These are phyloP conservation scores for Bicyclus anynana DNA, from an alignment of 1,140 invertebrate species.

Conservation along the genomic window DNA sequence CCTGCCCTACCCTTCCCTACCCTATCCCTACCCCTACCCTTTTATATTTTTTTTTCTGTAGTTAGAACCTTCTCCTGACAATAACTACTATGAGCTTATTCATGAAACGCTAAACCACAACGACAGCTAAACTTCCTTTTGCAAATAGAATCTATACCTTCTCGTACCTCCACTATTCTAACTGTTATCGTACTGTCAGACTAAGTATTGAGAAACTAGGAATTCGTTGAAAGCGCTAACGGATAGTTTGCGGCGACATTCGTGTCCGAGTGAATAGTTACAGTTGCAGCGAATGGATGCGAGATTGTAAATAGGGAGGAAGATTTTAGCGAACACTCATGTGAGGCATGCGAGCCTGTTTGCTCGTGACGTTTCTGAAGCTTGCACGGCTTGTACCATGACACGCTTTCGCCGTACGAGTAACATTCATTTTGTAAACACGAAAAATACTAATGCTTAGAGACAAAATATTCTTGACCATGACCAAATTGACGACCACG, in stretches of 20 bases:
- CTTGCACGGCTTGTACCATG: neutral
- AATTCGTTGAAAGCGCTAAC: slow-evolving; percentile 32
- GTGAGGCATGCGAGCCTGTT: slow-evolving; percentile 30
- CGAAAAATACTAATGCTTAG: no score
- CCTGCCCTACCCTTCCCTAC: no score
- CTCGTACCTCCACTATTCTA: neutral
- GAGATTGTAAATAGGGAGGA: slow-evolving; percentile 31
- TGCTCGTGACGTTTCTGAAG: slow-evolving; percentile 19
- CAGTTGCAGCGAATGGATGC: slow-evolving; percentile 31
- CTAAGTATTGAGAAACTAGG: slow-evolving; percentile 24
- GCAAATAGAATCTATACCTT: no score
- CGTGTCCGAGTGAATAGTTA: slow-evolving; percentile 36
- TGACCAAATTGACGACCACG: no score
- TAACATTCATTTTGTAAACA: no score
- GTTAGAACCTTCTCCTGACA: no score
- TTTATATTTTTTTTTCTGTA: no score
- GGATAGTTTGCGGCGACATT: slow-evolving; percentile 32
- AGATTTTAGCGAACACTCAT: slow-evolving; percentile 24
- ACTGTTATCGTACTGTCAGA: neutral
- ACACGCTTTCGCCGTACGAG: neutral
- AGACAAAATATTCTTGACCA: no score
- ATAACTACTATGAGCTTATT: no score
- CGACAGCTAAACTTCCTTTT: no score
- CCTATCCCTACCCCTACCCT: no score
- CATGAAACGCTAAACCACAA: no score